A percentile compares a stretch with the other conserved stretches of the same genome.
phyloP scores from a whole-genome alignment of 1,140 invertebrate species.

The Orchesella cincta region DNA sequence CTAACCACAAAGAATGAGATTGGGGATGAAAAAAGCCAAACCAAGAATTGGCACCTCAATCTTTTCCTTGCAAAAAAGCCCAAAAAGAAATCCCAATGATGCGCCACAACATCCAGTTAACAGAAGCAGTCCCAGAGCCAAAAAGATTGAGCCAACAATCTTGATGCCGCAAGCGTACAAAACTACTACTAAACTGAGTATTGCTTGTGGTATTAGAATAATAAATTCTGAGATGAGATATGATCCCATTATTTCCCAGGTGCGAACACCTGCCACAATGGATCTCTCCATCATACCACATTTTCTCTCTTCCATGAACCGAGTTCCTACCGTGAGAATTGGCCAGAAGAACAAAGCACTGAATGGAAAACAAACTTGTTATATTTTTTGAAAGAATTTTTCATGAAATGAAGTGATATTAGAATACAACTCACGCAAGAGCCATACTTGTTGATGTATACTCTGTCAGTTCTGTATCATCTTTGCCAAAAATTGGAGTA shows the following conservation, averaged over 20 bases:
- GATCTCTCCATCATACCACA: neutral
- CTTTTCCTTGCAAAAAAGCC: neutral
- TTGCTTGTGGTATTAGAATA: neutral
- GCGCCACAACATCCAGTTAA: neutral
- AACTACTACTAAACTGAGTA: neutral
- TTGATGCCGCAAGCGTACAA: neutral
- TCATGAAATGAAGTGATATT: neutral
- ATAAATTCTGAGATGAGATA: neutral
- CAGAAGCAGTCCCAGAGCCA: neutral
- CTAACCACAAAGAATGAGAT: too few species aligned
- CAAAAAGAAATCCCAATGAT: neutral
- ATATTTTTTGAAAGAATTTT: neutral
- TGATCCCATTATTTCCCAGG: neutral
- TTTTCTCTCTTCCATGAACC: neutral
- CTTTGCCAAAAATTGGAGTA: neutral
- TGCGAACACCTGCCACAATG: neutral
- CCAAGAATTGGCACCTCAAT: neutral
- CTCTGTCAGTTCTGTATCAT: neutral
- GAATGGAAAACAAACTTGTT: neutral
- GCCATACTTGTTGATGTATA: neutral
- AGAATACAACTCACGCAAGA: neutral
- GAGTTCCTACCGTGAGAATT: neutral
- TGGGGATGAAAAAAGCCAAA: neutral
- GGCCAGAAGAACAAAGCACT: neutral
- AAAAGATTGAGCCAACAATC: neutral